Evolutionary conservation across 2,113 vertebrate genomes (phyloP), one percentile per base, ranked within the genome.

Genomic region (Amblyopsis rosae): DNA sequence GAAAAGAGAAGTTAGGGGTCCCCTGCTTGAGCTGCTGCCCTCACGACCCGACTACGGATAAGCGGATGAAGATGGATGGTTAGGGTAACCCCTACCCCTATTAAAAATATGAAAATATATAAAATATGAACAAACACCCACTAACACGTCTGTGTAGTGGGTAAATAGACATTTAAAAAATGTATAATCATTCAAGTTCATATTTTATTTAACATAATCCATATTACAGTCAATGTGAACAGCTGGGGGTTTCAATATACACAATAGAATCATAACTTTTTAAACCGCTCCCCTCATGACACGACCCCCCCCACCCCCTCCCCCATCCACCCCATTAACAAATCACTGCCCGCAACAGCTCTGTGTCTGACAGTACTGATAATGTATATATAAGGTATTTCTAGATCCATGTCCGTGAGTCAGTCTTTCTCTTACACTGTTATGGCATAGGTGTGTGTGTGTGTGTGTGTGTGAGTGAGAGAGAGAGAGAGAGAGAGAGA

Each of bases 201-300:
- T 90, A 90, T 92, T 92, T 92, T 91, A 92, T 93, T 92, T 87
- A 91, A 92, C 90, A 91, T 89, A 91, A 92, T 92, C 90, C 87
- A 91, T 90, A 90, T 90, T 91, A 91, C 91, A 92, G 91, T 93
- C 90, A 86, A 86, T 80, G 88, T 92, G 88, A 92, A 92, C 92
- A 91, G 88, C 86, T 75, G 87, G 87, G 77, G 87, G 90, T 88
- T 89, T 91, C 76, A 89, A 91, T 92, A 91, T 91, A 92, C 89
- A 92, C 86, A 90, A 89, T 79, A 90, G 80, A 89, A 84, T 88
- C 67, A 32, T 81, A 90, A 90, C 85, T 85, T 89, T 78, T 71
- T 73, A 83, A 75, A 62, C 72, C 83, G 83, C 70, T 62, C 67
- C 82, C 83, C 72, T 59, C 56, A 0, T 50, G 35, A 58, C 68